Base-by-base conservation (phyloP, 2,888 invertebrate genomes). In the Nymphalis c-album region DNA sequence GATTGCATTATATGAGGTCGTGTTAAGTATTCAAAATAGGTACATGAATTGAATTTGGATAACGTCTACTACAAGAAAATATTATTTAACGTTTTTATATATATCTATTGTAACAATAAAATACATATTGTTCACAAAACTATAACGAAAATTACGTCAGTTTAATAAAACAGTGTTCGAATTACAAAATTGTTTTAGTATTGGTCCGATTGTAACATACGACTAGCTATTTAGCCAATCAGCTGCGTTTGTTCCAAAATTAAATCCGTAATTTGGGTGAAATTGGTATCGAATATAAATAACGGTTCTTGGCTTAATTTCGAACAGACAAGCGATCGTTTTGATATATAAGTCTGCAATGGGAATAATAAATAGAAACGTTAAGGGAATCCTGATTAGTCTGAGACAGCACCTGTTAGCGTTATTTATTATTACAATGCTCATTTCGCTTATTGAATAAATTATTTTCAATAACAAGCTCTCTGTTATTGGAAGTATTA, bases 1-100 rank as follows among this genome's bases (percentile, higher is more conserved):
- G 90, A 90, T 91, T 91, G 88, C 85, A 81, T 71, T 72, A 73
- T 73, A 71, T 71, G 84, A 84, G 80, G 82, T 80, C 77, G 80
- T 77, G 77, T 76, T 78, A 76, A 79, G 84, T 84, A 86, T 84
- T 78, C 79, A 76, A 79, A 85, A 84, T 82, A 51, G 68, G 53
- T 45, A 55, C 58, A 50, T 45, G 55, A 17, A 53, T 46, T 58
- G 63, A 51, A 60, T 66, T 63, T 20, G 47, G 31, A 55, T 31
- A 7, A 55, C 22, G 7, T 55, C 53, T 17, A 55, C 7, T 55
- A 7, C 17, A 17, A 17, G 22, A 31, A 17, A 31, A 31, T 16
- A 55, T 8, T n/a, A 20, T 50, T 18, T 1, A 8, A 18, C 8
- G 20, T 20, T 50, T 10, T 20, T 50, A 16, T n/a, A 22, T 17